phyloP scores from a whole-genome alignment of 2,888 invertebrate species.

The Tenthredo scrophulariae region DNA sequence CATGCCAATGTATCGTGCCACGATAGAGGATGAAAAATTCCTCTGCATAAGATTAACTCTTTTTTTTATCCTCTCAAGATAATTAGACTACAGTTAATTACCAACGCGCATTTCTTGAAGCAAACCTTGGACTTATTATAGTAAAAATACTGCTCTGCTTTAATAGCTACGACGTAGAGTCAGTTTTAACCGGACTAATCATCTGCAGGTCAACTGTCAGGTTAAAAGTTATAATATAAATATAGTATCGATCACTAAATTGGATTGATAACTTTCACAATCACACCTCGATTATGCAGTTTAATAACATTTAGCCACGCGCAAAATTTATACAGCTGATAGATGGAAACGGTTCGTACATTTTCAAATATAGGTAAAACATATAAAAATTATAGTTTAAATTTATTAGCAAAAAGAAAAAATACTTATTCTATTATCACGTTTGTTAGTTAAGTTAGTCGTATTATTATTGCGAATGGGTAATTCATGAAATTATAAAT shows the following conservation, averaged over 20 bases:
- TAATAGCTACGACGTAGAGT: not conserved
- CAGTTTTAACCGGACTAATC: constrained; percentile 26
- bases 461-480: not conserved
- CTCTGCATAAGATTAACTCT: not conserved
- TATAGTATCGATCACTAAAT: not conserved
- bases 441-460: not conserved
- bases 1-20: constrained; percentile 1
- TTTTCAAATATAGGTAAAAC: not conserved
- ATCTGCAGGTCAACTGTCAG: constrained; percentile 17
- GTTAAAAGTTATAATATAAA: constrained; percentile 9
- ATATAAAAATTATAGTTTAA: not conserved
- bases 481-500: not conserved
- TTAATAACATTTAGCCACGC: constrained; percentile 5
- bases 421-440: not conserved
- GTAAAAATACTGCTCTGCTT: not conserved
- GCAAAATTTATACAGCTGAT: not conserved
- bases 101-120: not conserved
- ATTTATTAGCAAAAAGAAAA: not conserved
- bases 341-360: not conserved
- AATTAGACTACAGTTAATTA: constrained; percentile 2
- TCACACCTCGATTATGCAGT: not conserved
- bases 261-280: not conserved
- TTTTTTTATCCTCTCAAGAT: not conserved
- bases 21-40: not conserved
- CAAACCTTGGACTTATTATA: constrained; percentile 5